Evolutionary conservation across 2,797 vertebrate genomes (phyloP).

Genomic region (Characodon lateralis): DNA sequence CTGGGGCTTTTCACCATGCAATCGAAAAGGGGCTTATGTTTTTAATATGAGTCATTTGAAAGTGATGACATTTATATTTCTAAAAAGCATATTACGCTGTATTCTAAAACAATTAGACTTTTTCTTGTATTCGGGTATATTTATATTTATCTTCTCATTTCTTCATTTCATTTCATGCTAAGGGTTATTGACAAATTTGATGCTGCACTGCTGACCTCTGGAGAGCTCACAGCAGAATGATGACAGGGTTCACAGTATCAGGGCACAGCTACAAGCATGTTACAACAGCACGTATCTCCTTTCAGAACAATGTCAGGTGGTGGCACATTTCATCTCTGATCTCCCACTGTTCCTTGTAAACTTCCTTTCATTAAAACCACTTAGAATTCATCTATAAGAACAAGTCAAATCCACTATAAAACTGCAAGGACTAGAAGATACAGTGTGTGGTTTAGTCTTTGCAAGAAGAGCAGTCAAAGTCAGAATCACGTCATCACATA

Average conservation of each 20-base stretch:
- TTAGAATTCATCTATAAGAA: constrained; percentile 3
- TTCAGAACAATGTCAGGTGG: constrained; percentile 4
- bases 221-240: neutral
- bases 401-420: neutral
- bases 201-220: neutral
- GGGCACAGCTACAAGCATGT: neutral
- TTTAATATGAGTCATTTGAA: neutral
- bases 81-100: neutral
- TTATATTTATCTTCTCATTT: neutral
- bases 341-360: neutral
- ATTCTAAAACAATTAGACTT: neutral
- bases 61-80: neutral
- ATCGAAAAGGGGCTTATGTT: too few relatives aligned
- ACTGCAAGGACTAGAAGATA: neutral
- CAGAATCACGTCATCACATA: constrained; percentile 16
- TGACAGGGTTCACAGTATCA: neutral
- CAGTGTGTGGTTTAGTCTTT: neutral
- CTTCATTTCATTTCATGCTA: neutral
- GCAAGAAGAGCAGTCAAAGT: constrained; percentile 46
- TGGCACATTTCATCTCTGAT: neutral
- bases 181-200: neutral
- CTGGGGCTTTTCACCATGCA: too few relatives aligned
- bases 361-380: constrained; percentile 5
- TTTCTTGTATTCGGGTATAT: neutral
- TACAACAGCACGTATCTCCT: neutral